Conservation (phyloP, 2,113 vertebrate genomes). For the Hemibagrus wyckioides region DNA sequence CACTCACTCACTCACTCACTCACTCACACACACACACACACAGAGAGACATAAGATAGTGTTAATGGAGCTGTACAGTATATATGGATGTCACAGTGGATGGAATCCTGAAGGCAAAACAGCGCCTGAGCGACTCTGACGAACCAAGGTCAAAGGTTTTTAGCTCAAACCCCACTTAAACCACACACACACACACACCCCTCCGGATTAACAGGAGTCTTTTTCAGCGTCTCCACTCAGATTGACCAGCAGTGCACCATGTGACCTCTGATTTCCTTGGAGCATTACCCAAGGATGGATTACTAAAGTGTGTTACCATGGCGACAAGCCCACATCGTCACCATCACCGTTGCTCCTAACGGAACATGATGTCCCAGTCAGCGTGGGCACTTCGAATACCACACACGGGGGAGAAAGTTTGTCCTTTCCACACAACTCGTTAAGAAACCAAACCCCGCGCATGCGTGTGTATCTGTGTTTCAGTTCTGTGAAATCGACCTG, state of each 20-base stretch:
- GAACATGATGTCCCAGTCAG: constrained; percentile 38
- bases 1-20: no score
- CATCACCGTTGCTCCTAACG: constrained; percentile 3
- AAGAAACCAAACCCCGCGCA: not conserved
- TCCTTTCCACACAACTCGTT: not conserved
- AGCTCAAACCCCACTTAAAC: not conserved
- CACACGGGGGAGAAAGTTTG: constrained; percentile 13
- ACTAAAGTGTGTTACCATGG: constrained; percentile 45
- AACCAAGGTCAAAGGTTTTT: constrained; percentile 9
- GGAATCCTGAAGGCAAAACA: not conserved
- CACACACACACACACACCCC: not conserved
- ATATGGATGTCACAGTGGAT: no score
- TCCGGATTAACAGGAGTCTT: not conserved
- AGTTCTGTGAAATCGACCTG: not conserved
- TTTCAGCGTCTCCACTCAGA: constrained; percentile 3
- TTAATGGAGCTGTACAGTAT: no score
- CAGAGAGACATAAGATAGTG: not conserved
- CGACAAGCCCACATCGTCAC: constrained; percentile 44
- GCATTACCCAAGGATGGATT: constrained; percentile 43
- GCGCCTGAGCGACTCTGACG: not conserved
- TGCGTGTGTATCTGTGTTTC: not conserved
- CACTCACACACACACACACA: no score
- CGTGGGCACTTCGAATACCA: constrained; percentile 35
- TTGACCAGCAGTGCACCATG: constrained; percentile 23
- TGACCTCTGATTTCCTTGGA: constrained; percentile 39